A percentile compares a stretch with the other conserved stretches of the same genome.
phyloP scores from a whole-genome alignment of 2,888 invertebrate species.

The Meganola albula region DNA sequence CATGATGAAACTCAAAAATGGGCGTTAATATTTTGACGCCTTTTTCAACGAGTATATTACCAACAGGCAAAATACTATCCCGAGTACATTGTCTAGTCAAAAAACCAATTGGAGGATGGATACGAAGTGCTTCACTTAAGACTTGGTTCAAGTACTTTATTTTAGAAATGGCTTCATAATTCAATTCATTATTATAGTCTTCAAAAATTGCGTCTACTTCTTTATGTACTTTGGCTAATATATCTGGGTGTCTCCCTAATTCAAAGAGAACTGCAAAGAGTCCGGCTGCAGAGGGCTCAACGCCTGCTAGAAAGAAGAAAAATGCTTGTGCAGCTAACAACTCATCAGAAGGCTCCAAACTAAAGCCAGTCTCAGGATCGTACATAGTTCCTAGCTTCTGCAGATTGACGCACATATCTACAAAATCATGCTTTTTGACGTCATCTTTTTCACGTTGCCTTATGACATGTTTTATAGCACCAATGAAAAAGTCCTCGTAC shows the following conservation, averaged over 20 bases:
- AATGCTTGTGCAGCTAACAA: constrained; percentile 29
- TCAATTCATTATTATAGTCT: constrained; percentile 13
- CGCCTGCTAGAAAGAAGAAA: constrained; percentile 40
- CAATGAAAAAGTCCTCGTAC: constrained; percentile 46
- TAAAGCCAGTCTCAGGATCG: constrained; percentile 39
- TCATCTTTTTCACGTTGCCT: constrained; percentile 37
- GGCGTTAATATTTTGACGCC: constrained; percentile 46
- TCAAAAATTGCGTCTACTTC: constrained; percentile 19
- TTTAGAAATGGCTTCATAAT: constrained; percentile 30
- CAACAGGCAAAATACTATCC: constrained; percentile 44
- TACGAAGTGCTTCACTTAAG: constrained; percentile 39
- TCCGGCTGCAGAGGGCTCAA: constrained; percentile 38
- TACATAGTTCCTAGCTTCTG: constrained; percentile 42
- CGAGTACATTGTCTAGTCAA: constrained; percentile 36
- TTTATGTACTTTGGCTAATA: constrained; percentile 29
- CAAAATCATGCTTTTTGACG: constrained; percentile 47
- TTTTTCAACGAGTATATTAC: constrained; percentile 45
- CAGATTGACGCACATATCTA: constrained; percentile 45
- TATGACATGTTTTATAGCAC: constrained; percentile 45
- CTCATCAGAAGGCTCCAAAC: constrained; percentile 48
- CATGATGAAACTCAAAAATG: constrained; percentile 52
- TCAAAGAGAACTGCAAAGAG: constrained; percentile 37
- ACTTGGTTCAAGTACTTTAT: constrained; percentile 50
- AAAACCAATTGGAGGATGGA: constrained; percentile 47
- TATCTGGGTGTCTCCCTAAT: constrained; percentile 42